Percentiles rank a stretch among this genome's conserved stretches.
These are phyloP conservation scores for Patella pellucida DNA, from an alignment of 2,888 invertebrate genomes.

Conservation along the genomic window DNA sequence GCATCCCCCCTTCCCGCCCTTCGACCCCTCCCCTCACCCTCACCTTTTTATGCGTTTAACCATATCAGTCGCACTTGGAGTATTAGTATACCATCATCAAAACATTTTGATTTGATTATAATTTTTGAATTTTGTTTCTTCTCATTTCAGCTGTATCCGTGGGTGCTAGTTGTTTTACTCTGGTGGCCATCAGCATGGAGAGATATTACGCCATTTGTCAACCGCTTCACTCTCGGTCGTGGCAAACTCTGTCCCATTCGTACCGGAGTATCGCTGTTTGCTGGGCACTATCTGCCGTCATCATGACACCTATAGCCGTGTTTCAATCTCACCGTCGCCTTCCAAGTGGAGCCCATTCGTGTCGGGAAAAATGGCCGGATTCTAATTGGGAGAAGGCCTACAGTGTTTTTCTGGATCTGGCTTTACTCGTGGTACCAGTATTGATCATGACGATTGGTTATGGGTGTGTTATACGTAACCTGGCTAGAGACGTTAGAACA, in stretches of 20 bases:
- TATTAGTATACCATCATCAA: too few relatives aligned
- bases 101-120: too few relatives aligned
- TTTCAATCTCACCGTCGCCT: conserved; percentile 40
- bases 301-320: conserved; percentile 79
- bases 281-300: conserved; percentile 76
- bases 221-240: conserved; percentile 80
- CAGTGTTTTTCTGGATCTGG: conserved; percentile 81
- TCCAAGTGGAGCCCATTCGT: conserved; percentile 34
- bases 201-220: conserved; percentile 85
- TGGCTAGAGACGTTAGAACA: conserved; percentile 65
- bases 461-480: conserved; percentile 68
- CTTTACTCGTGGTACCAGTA: conserved; percentile 82
- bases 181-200: conserved; percentile 84
- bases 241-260: conserved; percentile 82
- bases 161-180: conserved; percentile 82
- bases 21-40: too few relatives aligned
- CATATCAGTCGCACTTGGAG: too few relatives aligned
- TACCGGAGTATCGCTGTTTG: conserved; percentile 74
- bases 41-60: too few relatives aligned
- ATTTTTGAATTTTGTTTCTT: conserved; percentile 5
- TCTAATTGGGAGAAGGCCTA: conserved; percentile 78
- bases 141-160: conserved; percentile 80
- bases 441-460: conserved; percentile 84
- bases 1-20: too few relatives aligned
- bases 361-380: conserved; percentile 56